Conservation (phyloP, 2,888 invertebrate species). For the Drosophila gaucha region DNA sequence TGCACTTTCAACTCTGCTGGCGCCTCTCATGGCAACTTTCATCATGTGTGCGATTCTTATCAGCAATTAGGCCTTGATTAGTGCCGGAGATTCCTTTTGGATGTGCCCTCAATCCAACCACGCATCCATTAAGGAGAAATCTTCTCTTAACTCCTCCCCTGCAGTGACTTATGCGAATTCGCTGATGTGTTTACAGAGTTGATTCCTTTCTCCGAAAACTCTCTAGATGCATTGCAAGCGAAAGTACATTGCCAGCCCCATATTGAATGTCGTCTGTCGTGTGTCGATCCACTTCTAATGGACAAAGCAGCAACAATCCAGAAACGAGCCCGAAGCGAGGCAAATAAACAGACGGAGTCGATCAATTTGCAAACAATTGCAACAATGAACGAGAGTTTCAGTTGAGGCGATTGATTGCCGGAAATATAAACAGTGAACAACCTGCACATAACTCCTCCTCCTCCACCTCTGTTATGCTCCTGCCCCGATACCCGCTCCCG, state of each 20-base stretch:
- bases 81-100: slow-evolving; percentile 32
- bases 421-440: slow-evolving; percentile 70
- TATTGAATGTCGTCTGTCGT: slow-evolving; percentile 3
- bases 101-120: slow-evolving; percentile 14
- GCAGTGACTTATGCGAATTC: slow-evolving; percentile 20
- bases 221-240: slow-evolving; percentile 53
- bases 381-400: slow-evolving; percentile 59
- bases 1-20: slow-evolving; percentile 55
- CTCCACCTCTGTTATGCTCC: slow-evolving; percentile 10
- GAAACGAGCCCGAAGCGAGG: slow-evolving; percentile 31
- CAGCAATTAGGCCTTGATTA: slow-evolving; percentile 56
- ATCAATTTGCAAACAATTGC: slow-evolving; percentile 69
- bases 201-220: slow-evolving; percentile 61
- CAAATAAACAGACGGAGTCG: slow-evolving; percentile 40
- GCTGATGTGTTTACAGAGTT: slow-evolving; percentile 25
- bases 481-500: slow-evolving; percentile 25
- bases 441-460: slow-evolving; percentile 49
- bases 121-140: slow-evolving; percentile 36
- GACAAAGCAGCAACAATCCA: slow-evolving; percentile 28
- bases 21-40: slow-evolving; percentile 40
- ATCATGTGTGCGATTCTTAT: slow-evolving; percentile 59
- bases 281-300: slow-evolving; percentile 53
- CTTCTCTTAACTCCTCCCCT: slow-evolving; percentile 10
- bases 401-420: slow-evolving; percentile 71
- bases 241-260: slow-evolving; percentile 49